These are phyloP conservation scores for Cochlearius cochlearius DNA, from an alignment of 2,113 vertebrate genomes.

Conservation along the genomic window DNA sequence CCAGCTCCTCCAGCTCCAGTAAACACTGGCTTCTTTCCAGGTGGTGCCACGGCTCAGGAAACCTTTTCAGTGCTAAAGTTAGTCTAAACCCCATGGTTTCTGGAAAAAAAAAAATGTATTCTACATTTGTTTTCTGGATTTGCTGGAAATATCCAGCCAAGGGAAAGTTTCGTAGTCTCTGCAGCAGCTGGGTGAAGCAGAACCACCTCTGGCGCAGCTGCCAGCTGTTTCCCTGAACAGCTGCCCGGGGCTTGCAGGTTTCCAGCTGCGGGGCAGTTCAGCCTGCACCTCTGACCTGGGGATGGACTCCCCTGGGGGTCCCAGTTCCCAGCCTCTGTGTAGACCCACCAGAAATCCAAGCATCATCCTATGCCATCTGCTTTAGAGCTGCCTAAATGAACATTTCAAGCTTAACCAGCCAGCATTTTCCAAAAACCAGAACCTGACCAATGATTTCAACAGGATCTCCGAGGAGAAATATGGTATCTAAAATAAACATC, in stretches of 20 bases:
- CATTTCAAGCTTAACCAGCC: background rate
- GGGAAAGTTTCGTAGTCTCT: background rate
- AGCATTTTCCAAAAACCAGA: background rate
- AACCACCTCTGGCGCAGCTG: background rate
- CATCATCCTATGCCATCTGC: background rate
- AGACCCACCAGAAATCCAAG: background rate
- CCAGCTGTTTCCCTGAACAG: background rate
- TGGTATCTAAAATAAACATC: background rate
- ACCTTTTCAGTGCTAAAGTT: background rate
- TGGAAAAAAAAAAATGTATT: background rate
- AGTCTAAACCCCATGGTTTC: background rate
- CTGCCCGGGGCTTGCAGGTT: background rate
- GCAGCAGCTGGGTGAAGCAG: background rate
- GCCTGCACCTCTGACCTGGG: background rate
- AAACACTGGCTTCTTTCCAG: background rate
- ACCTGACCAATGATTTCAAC: background rate
- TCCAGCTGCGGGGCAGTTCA: background rate
- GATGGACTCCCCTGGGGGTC: background rate
- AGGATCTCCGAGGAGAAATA: background rate
- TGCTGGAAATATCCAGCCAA: background rate
- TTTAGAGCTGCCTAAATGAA: background rate
- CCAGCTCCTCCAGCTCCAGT: background rate
- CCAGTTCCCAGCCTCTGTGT: background rate
- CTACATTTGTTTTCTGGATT: background rate
- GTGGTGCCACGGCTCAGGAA: background rate